Base-by-base conservation (phyloP, 2,797 vertebrate species). In the Hozukius guyotensis region DNA sequence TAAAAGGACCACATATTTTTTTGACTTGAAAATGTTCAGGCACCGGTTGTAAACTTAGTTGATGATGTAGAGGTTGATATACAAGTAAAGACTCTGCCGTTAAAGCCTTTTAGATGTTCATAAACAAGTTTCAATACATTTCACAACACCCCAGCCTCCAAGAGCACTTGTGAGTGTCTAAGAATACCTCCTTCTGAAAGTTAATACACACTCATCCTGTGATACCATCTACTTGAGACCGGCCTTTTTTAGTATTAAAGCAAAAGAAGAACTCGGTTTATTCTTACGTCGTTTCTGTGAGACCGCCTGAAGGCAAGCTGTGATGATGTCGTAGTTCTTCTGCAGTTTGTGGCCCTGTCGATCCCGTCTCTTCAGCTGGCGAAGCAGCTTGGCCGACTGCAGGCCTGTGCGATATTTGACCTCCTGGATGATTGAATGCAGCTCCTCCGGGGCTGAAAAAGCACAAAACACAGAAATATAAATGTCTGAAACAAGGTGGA, bases 251-350 rank as follows among this genome's bases (percentile, higher is more conserved):
- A 18, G 18, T 12, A 18, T 49, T 4, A 46, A 61, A 62, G 29
- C 5, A 42, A 29, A 59, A 3, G 0, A 13, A n/a, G 10, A 57
- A 18, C 2, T 12, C 3, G 6, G 11, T 18, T 8, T 49, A 18
- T 75, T 94, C 97, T 99, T 95, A 99, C 98, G 85, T 88, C 98
- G 96, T 93, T 99, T 99, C 67, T 97, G 97, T 1, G 99, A 99
- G 80, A 97, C 97, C 0, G 99, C 99, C 93, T 99, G 99, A 55
- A 99, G 93, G 83, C 96, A 99, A 0, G 99, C 98, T 0, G 99
- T 99, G 91, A 99, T 93, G 24, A 99, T 94, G 83, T 99, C 99
- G 2, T 96, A 98, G 92, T 98, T 98, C 94, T 96, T 98, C 95
- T 99, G 98, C 18, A 97, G 92, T 68, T 99, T 97, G 84, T 97